Conservation (phyloP, 1,140 invertebrate species). For the Heliconius nattereri region DNA sequence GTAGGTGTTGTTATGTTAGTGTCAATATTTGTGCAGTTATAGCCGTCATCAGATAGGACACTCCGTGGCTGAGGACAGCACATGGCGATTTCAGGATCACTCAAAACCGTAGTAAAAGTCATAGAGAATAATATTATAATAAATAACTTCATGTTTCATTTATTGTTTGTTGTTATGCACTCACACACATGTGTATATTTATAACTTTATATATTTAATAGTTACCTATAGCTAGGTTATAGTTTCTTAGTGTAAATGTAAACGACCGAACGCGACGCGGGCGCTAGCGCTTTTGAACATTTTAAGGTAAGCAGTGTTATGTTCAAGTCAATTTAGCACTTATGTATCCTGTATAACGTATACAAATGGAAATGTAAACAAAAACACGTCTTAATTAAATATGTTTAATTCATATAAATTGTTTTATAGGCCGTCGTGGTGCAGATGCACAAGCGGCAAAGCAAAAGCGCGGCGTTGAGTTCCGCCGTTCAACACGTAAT, state of each 20-base stretch:
- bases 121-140: neutral
- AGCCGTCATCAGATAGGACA: constrained; percentile 12
- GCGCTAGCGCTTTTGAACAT: constrained; percentile 23
- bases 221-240: neutral
- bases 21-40: constrained; percentile 18
- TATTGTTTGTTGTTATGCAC: neutral
- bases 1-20: constrained; percentile 16
- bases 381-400: no score
- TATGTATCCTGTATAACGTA: neutral
- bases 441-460: no score
- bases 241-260: neutral
- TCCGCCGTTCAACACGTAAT: no score
- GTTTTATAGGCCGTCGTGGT: no score
- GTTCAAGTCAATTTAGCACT: neutral
- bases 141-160: constrained; percentile 4
- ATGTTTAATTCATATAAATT: no score
- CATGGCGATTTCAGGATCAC: constrained; percentile 13
- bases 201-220: neutral
- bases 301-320: neutral
- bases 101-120: neutral
- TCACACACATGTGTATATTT: neutral
- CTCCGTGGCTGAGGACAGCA: constrained; percentile 32
- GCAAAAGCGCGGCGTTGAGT: no score
- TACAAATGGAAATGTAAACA: neutral
- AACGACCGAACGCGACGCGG: constrained; percentile 10